Percentiles rank a stretch among this genome's conserved stretches.
phyloP scores from a whole-genome alignment of 2,113 vertebrate genomes.

The Pelecanus crispus region DNA sequence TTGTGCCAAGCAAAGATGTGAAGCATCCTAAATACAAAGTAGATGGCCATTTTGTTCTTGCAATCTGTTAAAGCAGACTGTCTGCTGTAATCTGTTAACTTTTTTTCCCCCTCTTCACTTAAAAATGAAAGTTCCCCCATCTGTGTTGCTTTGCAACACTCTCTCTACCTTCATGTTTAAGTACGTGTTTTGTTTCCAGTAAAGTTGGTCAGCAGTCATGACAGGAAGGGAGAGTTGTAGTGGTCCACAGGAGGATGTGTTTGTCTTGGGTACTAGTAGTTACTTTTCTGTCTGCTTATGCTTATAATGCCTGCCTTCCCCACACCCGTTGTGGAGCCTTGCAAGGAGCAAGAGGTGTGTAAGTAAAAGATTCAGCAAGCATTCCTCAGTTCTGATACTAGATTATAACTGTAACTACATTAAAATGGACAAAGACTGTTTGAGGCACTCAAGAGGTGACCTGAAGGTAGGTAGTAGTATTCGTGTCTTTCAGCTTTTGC shows the following conservation, averaged over 20 bases:
- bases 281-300: background rate
- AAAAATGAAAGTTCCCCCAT: conserved; percentile 20
- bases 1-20: conserved; percentile 47
- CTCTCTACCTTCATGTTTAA: background rate
- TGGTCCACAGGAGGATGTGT: background rate
- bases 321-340: background rate
- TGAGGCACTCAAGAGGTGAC: background rate
- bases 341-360: background rate
- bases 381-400: background rate
- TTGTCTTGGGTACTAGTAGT: background rate
- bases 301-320: background rate
- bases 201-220: background rate
- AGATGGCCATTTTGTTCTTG: conserved; percentile 54
- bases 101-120: background rate
- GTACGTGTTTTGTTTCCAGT: background rate
- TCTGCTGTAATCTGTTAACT: conserved; percentile 40
- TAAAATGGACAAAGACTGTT: background rate
- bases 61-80: conserved; percentile 60
- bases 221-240: background rate
- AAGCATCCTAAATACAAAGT: conserved; percentile 22
- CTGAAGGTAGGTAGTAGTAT: background rate
- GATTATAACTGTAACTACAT: background rate
- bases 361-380: background rate
- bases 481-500: background rate
- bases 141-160: background rate